Evolutionary conservation across 2,113 vertebrate genomes (phyloP).

Genomic region (Plotosus lineatus): DNA sequence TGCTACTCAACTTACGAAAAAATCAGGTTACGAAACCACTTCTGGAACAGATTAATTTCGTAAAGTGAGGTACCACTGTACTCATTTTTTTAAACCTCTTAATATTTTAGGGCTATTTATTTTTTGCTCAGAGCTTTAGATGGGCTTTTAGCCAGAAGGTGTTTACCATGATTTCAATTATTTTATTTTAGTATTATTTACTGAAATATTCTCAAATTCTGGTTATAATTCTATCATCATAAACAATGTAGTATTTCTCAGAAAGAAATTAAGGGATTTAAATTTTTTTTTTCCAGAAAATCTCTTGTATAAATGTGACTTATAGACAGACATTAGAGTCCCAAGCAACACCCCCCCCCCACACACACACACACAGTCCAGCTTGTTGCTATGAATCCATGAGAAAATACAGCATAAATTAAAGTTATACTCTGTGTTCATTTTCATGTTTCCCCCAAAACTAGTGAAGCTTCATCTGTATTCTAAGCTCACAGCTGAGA

Average conservation of each 20-base stretch:
- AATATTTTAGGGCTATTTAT: neutral
- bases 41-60: too few relatives aligned
- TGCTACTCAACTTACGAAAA: too few relatives aligned
- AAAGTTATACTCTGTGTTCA: neutral
- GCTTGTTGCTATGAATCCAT: neutral
- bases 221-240: neutral
- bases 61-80: too few relatives aligned
- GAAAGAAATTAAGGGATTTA: neutral
- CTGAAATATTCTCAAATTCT: neutral
- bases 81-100: neutral
- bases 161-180: neutral
- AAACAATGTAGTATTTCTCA: neutral
- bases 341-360: too few relatives aligned
- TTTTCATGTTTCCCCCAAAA: neutral
- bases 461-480: conserved; percentile 56
- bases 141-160: neutral
- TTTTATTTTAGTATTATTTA: neutral
- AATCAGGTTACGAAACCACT: too few relatives aligned
- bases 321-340: neutral
- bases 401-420: neutral
- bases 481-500: conserved; percentile 72
- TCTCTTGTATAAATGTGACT: neutral
- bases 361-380: too few relatives aligned
- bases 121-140: neutral
- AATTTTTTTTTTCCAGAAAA: too few relatives aligned